Base-by-base conservation (phyloP, 2,888 invertebrate species). In the Fragum sueziense region DNA sequence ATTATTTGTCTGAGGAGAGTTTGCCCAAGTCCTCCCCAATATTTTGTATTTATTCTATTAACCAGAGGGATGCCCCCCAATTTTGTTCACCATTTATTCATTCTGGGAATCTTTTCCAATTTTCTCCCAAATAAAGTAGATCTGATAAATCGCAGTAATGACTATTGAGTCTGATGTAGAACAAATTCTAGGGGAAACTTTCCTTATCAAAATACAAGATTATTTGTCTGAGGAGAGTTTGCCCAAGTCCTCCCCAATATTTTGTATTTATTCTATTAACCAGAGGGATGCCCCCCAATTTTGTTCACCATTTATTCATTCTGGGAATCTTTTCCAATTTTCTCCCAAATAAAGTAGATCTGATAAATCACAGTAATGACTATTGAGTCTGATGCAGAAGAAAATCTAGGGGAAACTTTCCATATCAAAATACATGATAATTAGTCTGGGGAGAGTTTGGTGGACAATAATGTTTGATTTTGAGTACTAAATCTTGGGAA, bases 41-140 rank as follows among this genome's bases (percentile, higher is more conserved):
- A 41, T 65, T 22, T 65, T 11, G 25, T 34, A 27, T 34, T 65
- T 65, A 65, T 41, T 65, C 41, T 65, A 65, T 65, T 65, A 65
- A 65, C 34, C 65, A 11, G 17, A 22, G 37, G 41, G 20, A 41
- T 22, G 1, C 41, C 37, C 65, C 65, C 65, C 25, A 37, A 65
- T 65, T 65, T 65, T 33, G 41, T 37, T 22, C 34, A 41, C 37
- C 41, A 41, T 34, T 34, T 65, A 34, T 41, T 65, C 65, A 65
- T 65, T 65, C 29, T 33, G 20, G 22, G 41, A n/a, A 65, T 41
- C 6, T n/a, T 41, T 41, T 65, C 41, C 65, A 41, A 65, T 65
- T 9, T 65, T 41, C 65, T 37, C 31, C 65, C 22, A 41, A 41
- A 41, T 61, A 33, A 33, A 33, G 33, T 33, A 47, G 47, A 47